A percentile compares a stretch with the other conserved stretches of the same genome.
These are phyloP conservation scores for Lumbricus terrestris DNA, from an alignment of 2,888 invertebrate species.

Conservation along the genomic window DNA sequence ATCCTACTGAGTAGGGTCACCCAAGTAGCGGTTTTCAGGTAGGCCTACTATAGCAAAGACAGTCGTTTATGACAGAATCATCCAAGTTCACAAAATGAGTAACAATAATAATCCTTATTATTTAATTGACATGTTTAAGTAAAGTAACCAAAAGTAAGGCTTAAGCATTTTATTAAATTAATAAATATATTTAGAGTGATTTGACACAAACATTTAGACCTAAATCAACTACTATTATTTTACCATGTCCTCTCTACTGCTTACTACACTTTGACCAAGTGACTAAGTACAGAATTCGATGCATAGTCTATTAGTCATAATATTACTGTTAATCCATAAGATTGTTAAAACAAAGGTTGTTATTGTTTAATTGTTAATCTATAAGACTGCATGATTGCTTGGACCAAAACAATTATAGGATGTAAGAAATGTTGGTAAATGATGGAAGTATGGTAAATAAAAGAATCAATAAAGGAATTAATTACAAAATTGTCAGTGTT, in stretches of 20 bases:
- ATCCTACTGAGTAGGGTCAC: too few species aligned
- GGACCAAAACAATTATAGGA: neutral
- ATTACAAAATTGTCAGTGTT: too few species aligned
- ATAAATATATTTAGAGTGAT: neutral
- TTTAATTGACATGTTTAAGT: too few species aligned
- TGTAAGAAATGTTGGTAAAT: neutral
- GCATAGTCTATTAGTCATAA: too few species aligned
- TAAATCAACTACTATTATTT: neutral
- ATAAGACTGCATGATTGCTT: neutral
- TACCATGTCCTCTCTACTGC: neutral
- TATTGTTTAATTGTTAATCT: neutral
- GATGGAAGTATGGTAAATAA: neutral
- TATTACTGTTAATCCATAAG: too few species aligned
- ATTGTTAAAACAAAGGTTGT: too few species aligned
- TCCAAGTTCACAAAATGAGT: too few species aligned
- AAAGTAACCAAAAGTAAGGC: neutral
- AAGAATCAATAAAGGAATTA: neutral
- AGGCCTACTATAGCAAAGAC: too few species aligned
- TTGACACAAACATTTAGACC: neutral
- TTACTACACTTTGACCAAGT: neutral
- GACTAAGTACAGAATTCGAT: neutral
- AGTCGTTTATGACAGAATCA: too few species aligned
- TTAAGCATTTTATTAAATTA: neutral
- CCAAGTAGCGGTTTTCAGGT: too few species aligned
- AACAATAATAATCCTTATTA: too few species aligned